A percentile compares a stretch with the other conserved stretches of the same genome.
Evolutionary conservation across 1,140 invertebrate genomes (phyloP).

Genomic region (Drosophila mojavensis): DNA sequence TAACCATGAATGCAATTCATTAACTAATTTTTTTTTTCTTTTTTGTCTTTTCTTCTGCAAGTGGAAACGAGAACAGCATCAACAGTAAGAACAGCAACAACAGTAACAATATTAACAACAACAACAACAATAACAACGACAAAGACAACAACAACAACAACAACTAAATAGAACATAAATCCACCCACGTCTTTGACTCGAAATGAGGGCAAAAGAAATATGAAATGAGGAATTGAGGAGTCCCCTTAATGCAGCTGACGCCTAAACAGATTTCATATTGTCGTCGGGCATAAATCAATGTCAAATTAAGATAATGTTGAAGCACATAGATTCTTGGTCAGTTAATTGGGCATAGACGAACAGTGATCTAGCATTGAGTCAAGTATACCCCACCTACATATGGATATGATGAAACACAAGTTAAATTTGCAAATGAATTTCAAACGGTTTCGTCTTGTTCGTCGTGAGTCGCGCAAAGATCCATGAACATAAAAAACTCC

Average conservation of each 20-base stretch:
- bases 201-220: constrained; percentile 9
- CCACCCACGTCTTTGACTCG: constrained; percentile 8
- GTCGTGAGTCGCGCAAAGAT: no score
- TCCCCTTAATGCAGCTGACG: neutral
- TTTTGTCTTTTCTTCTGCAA: constrained; percentile 5
- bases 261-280: neutral
- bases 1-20: constrained; percentile 12
- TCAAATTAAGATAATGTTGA: constrained; percentile 41
- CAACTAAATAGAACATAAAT: neutral
- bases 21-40: neutral
- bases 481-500: no score
- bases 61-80: constrained; percentile 5
- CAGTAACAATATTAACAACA: neutral
- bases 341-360: constrained; percentile 31
- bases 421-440: no score
- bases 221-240: constrained; percentile 1
- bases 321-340: constrained; percentile 75
- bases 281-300: neutral
- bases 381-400: no score
- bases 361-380: neutral
- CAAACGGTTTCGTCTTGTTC: no score
- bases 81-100: neutral
- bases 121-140: neutral
- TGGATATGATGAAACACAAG: no score
- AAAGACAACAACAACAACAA: neutral